phyloP scores from a whole-genome alignment of 2,888 invertebrate species.

The Agrotis clavis region DNA sequence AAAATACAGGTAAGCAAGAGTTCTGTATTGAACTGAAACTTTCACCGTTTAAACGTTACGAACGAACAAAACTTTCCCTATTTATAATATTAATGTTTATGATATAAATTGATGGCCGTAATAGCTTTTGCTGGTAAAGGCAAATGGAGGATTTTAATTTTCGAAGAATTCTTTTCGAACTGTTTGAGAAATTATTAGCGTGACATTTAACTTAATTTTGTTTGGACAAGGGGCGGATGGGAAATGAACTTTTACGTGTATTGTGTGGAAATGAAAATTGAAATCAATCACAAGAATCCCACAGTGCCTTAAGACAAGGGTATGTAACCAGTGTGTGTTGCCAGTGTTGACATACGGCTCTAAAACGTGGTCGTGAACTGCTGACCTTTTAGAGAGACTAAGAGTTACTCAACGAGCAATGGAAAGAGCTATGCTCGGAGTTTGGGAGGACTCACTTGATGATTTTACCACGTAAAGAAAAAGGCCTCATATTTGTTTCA shows the following conservation, averaged over 20 bases:
- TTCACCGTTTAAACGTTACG: constrained; percentile 50
- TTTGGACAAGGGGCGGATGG: background rate
- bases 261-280: background rate
- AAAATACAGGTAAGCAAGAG: constrained; percentile 36
- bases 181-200: constrained; percentile 11
- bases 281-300: no score
- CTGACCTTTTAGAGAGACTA: no score
- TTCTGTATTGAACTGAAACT: constrained; percentile 57
- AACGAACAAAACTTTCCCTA: constrained; percentile 51
- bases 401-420: no score
- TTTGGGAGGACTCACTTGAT: no score
- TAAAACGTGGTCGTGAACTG: no score
- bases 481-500: no score
- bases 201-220: constrained; percentile 29
- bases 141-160: constrained; percentile 30
- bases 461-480: no score
- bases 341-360: no score
- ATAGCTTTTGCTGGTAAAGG: constrained; percentile 48
- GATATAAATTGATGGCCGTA: constrained; percentile 49
- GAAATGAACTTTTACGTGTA: background rate
- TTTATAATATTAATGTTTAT: constrained; percentile 63
- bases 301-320: no score
- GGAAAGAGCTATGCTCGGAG: no score
- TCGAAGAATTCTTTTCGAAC: constrained; percentile 25
- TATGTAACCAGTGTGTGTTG: no score